Evolutionary conservation across 2,888 invertebrate species (phyloP), one percentile per base, ranked within the genome.

Genomic region (Diaperis boleti): DNA sequence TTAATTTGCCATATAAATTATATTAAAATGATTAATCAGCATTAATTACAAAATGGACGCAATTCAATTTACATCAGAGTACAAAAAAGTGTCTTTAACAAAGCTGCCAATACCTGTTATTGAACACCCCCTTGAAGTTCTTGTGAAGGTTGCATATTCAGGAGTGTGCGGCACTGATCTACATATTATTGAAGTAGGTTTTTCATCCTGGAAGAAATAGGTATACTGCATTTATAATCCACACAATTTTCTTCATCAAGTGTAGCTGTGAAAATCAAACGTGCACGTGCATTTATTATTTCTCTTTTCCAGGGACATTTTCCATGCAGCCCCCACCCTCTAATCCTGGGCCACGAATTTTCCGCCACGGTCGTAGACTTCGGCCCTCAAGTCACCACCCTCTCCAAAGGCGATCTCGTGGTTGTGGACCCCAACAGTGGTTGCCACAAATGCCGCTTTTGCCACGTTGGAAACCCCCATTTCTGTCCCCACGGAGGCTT

Each of bases 131-230:
- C 80, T 85, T 33, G 87, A 89, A 18, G 86, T 89, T 42, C 82
- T 89, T 1, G 82, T 90, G 0, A 85, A 83, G 73, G 88, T 90
- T 0, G 84, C 86, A 7, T 89, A 85, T 71, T 80, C 89, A 0
- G 90, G 90, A 0, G 81, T 90, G 13, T 90, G 90, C 71, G 90
- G 90, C 0, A 90, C 89, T 0, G 90, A 90, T 77, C 78, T 90
- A 1, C 90, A 90, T 69, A 88, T 89, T 50, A 81, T 89, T 7
- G 84, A 86, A 81, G 90, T 89, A 81, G 72, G 73, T 39, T 6
- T n/a, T 10, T 57, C 10, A 20, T 18, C 22, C 11, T 6, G n/a
- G 8, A 41, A 41, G 20, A 20, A 20, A 6, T 20, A 20, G 20
- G 20, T n/a, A n/a, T n/a, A n/a, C n/a, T n/a, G n/a, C n/a, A n/a